Percentiles rank a stretch among this genome's conserved stretches.
These are phyloP conservation scores for Capricornis sumatraensis DNA, from an alignment of 2,113 vertebrate species.

Conservation along the genomic window DNA sequence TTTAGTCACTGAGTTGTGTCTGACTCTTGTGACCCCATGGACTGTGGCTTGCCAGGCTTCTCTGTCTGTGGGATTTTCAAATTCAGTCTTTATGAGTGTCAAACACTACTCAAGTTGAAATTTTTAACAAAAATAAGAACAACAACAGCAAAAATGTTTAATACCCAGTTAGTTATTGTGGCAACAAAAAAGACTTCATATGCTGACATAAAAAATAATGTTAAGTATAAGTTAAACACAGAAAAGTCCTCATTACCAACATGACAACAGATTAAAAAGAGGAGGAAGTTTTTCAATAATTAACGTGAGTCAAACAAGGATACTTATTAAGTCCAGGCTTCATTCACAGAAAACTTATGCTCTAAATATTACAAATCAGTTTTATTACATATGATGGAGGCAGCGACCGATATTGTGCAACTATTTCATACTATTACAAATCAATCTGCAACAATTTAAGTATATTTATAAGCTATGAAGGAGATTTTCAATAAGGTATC, in stretches of 20 bases:
- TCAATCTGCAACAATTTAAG: not conserved
- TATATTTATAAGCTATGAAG: conserved; percentile 13
- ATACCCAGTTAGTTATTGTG: not conserved
- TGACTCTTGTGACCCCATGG: not conserved
- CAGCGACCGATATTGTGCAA: not conserved
- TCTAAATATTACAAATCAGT: not conserved
- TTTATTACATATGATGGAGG: not conserved
- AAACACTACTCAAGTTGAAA: not conserved
- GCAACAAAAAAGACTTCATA: not conserved
- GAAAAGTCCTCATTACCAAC: not conserved
- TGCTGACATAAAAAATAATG: not conserved
- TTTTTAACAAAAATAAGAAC: not conserved
- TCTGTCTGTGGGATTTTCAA: not conserved
- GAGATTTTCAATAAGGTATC: not conserved
- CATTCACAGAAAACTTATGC: not conserved
- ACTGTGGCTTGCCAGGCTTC: not conserved
- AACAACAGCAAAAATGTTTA: not conserved
- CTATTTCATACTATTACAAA: conserved; percentile 17
- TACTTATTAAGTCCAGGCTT: not conserved
- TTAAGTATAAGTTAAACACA: not conserved
- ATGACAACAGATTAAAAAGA: not conserved
- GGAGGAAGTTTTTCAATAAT: not conserved
- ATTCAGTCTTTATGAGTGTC: not conserved
- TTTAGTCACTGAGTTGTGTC: not conserved
- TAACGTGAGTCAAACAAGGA: not conserved